Percentiles rank a stretch among this genome's conserved stretches.
Evolutionary conservation across 2,113 vertebrate genomes (phyloP).

Genomic region (Gambusia holbrooki): DNA sequence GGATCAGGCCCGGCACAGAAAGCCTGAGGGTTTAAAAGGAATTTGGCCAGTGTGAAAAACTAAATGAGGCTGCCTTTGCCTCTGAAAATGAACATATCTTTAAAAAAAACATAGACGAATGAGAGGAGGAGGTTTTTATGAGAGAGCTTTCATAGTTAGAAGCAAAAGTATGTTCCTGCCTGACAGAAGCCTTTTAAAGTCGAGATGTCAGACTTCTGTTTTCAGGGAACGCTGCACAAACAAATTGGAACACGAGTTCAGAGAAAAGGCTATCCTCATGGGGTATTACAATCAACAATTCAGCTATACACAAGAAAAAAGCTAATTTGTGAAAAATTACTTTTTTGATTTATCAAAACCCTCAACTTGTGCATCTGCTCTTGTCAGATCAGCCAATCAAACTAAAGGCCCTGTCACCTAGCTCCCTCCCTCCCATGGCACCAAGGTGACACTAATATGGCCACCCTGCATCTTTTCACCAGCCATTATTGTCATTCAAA

Average conservation of each 20-base stretch:
- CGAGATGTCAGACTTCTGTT: slow-evolving; percentile 17
- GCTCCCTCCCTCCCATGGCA: slow-evolving; percentile 50
- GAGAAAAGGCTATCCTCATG: not conserved
- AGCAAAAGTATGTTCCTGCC: slow-evolving; percentile 19
- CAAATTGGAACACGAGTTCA: slow-evolving; percentile 10
- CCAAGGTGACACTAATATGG: slow-evolving; percentile 47
- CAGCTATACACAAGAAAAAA: not conserved
- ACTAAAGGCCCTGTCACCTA: slow-evolving; percentile 37
- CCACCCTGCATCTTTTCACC: slow-evolving; percentile 30
- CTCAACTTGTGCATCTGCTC: not conserved
- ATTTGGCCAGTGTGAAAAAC: slow-evolving; percentile 88
- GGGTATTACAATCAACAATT: not conserved
- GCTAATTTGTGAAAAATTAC: not conserved
- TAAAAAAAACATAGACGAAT: slow-evolving; percentile 9
- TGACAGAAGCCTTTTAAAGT: slow-evolving; percentile 28
- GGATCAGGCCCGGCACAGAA: slow-evolving; percentile 82
- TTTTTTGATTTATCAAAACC: not conserved
- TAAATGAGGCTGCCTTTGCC: slow-evolving; percentile 80
- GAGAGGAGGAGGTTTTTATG: not conserved
- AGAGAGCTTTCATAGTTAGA: not conserved
- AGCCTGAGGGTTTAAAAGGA: slow-evolving; percentile 87
- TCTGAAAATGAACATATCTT: slow-evolving; percentile 69
- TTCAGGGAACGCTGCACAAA: slow-evolving; percentile 20
- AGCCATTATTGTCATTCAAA: slow-evolving; percentile 35
- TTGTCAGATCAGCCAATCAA: slow-evolving; percentile 19